phyloP scores from a whole-genome alignment of 2,113 vertebrate genomes.

The Eolophus roseicapilla region DNA sequence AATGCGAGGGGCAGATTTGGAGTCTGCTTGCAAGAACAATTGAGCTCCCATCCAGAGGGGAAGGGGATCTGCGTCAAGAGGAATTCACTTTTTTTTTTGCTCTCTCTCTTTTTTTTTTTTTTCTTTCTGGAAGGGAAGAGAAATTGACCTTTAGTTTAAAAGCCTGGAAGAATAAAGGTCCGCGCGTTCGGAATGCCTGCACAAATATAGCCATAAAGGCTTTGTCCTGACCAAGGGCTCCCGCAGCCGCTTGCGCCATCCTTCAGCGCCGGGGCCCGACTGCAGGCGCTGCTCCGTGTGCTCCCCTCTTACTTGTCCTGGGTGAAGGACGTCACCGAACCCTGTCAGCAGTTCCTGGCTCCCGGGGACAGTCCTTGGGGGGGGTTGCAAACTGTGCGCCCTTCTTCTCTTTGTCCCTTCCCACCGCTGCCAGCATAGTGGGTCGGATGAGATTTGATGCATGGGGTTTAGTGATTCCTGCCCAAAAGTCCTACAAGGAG shows the following conservation, averaged over 20 bases:
- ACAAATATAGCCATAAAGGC: conserved; percentile 50
- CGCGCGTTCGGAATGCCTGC: not conserved
- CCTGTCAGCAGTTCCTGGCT: conserved; percentile 2
- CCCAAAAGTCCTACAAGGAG: not conserved
- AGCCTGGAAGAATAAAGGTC: conserved; percentile 63
- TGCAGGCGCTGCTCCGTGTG: rapidly evolving
- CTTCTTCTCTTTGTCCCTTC: not conserved
- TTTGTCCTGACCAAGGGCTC: conserved; percentile 40
- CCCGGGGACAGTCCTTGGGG: not conserved
- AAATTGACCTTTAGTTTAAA: conserved; percentile 79
- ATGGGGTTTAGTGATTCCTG: not conserved
- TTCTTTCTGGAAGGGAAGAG: conserved; percentile 73
- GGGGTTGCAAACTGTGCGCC: not conserved
- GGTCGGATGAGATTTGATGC: rapidly evolving
- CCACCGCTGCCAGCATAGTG: rapidly evolving
- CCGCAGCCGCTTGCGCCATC: not conserved
- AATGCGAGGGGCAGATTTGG: conserved; percentile 83
- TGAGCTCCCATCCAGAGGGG: conserved; percentile 80
- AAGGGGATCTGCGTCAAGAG: conserved; percentile 92
- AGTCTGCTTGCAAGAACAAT: conserved; percentile 87
- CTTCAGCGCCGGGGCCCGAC: rapidly evolving
- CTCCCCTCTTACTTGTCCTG: not conserved
- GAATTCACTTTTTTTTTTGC: conserved; percentile 69
- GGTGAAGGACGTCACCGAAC: conserved; percentile 13
- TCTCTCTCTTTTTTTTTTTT: conserved; percentile 23